A percentile compares a stretch with the other conserved stretches of the same genome.
Evolutionary conservation across 2,888 invertebrate species (phyloP).

Genomic region (Hipparchia sbordonii): DNA sequence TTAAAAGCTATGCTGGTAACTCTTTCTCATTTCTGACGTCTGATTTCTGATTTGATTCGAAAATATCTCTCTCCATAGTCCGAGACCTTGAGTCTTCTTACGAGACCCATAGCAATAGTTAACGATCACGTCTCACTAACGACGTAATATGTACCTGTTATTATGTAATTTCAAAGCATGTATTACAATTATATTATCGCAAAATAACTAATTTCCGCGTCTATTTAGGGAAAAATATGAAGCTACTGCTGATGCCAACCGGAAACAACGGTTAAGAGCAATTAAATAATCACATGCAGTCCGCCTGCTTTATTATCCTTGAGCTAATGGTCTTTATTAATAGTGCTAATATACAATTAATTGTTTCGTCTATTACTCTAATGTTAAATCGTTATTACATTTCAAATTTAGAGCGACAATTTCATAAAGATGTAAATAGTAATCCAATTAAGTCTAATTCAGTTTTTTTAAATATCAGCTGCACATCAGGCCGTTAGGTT

Average conservation of each 20-base stretch:
- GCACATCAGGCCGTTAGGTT: too few species aligned
- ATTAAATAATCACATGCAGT: conserved; percentile 38
- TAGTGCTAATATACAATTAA: conserved; percentile 42
- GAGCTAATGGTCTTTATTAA: conserved; percentile 35
- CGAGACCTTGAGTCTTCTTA: too few species aligned
- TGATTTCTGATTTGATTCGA: too few species aligned
- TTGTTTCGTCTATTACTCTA: conserved; percentile 34
- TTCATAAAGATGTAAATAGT: not conserved
- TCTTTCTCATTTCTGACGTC: too few species aligned
- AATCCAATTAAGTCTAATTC: too few species aligned
- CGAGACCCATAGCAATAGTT: too few species aligned
- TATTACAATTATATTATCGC: not conserved
- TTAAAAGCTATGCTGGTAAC: too few species aligned
- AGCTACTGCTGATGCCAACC: conserved; percentile 36
- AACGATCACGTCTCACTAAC: too few species aligned
- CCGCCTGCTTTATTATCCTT: conserved; percentile 36
- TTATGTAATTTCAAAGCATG: not conserved
- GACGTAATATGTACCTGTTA: not conserved
- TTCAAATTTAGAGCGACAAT: not conserved
- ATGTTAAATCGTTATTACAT: not conserved
- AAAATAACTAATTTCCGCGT: conserved; percentile 3
- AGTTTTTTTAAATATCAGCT: too few species aligned
- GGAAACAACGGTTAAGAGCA: conserved; percentile 45
- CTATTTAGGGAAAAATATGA: conserved; percentile 12
- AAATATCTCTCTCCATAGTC: too few species aligned